Conservation (phyloP, 2,113 vertebrate species). For the Triplophysa siluroides region DNA sequence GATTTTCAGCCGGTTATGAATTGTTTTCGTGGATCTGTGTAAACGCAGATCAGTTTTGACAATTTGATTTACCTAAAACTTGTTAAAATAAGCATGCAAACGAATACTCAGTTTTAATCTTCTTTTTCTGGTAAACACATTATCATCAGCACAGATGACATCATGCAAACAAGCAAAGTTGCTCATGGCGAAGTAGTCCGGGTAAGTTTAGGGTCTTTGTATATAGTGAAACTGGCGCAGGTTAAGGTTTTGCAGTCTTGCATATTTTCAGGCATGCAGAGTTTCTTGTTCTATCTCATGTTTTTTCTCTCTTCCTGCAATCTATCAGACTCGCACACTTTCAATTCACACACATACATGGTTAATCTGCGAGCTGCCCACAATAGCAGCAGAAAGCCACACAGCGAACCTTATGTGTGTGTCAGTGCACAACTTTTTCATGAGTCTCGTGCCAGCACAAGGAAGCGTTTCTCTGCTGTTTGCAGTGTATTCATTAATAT, state of each 20-base stretch:
- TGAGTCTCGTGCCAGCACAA: background rate
- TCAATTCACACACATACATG: background rate
- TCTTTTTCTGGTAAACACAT: background rate
- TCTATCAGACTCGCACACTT: background rate
- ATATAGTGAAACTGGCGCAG: background rate
- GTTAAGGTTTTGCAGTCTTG: background rate
- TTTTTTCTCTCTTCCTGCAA: background rate
- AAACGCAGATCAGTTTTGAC: background rate
- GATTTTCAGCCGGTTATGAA: background rate
- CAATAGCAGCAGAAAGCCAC: conserved; percentile 22
- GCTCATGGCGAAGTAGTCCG: background rate
- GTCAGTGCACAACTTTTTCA: background rate
- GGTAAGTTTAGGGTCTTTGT: background rate
- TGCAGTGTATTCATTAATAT: background rate
- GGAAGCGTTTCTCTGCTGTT: background rate
- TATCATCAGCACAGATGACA: background rate
- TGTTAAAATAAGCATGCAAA: no score
- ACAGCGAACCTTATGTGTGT: background rate
- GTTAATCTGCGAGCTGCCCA: background rate
- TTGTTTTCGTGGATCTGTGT: background rate
- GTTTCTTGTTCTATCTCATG: background rate
- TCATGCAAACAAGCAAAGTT: background rate
- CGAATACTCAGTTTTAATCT: no score
- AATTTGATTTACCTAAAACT: background rate
- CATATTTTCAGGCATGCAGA: background rate